A percentile compares a stretch with the other conserved stretches of the same genome.
These are phyloP conservation scores for Nebria salina DNA, from an alignment of 2,888 invertebrate genomes.

Conservation along the genomic window DNA sequence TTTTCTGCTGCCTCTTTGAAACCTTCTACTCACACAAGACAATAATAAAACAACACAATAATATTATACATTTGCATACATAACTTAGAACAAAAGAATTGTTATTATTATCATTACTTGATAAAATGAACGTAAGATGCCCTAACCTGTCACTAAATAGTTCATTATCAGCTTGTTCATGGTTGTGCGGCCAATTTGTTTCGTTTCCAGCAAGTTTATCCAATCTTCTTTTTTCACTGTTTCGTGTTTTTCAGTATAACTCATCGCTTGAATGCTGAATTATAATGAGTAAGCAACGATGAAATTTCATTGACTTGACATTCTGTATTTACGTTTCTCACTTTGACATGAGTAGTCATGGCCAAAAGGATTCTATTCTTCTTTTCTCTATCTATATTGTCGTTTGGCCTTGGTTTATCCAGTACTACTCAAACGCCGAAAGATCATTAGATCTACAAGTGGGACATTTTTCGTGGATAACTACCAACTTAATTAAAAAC, in stretches of 20 bases:
- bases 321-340: neutral
- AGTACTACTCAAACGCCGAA: no score
- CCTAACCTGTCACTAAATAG: conserved; percentile 92
- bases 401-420: no score
- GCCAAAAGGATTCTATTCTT: neutral
- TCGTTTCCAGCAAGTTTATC: conserved; percentile 77
- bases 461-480: no score
- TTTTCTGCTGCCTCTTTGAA: conserved; percentile 97
- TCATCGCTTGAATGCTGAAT: conserved; percentile 59
- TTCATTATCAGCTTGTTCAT: conserved; percentile 99
- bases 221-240: conserved; percentile 74
- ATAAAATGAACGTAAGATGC: conserved; percentile 23
- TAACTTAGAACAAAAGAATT: conserved; percentile 27
- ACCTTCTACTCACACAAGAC: conserved; percentile 71
- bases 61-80: conserved; percentile 9
- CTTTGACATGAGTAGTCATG: neutral
- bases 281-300: neutral
- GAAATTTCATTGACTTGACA: neutral
- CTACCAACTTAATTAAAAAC: no score
- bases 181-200: conserved; percentile 86
- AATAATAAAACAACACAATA: neutral
- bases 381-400: no score
- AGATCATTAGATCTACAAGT: no score
- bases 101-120: conserved; percentile 9
- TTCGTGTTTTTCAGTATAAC: conserved; percentile 65